Evolutionary conservation across 2,888 invertebrate genomes (phyloP).

Genomic region (Protonemura montana): DNA sequence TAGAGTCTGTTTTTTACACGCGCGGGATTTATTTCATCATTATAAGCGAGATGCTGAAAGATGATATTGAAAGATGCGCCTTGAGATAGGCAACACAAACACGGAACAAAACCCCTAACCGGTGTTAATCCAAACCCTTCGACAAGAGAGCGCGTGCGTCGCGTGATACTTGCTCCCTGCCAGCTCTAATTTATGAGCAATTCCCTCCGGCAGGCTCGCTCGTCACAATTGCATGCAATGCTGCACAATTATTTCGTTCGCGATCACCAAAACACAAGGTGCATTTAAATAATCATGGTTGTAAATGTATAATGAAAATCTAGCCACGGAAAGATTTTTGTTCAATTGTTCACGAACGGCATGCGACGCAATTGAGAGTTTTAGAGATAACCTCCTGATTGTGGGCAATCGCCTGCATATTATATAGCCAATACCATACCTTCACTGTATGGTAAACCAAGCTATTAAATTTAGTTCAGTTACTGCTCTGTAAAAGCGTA

Average conservation of each 20-base stretch:
- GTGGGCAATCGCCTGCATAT: background rate
- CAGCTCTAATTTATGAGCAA: background rate
- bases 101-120: background rate
- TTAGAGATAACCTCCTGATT: background rate
- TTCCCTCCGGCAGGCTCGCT: background rate
- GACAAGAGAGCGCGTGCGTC: background rate
- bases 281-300: background rate
- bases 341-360: background rate
- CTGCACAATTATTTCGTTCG: background rate
- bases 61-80: background rate
- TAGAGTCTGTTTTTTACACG: background rate
- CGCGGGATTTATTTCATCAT: background rate
- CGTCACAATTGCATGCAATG: background rate
- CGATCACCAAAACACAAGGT: slow-evolving; percentile 4
- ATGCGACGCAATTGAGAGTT: background rate
- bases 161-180: background rate
- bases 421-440: too few species aligned
- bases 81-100: background rate
- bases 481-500: background rate
- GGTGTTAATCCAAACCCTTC: background rate
- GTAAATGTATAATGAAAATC: slow-evolving; percentile 12
- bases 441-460: background rate
- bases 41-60: background rate
- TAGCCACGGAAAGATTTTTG: background rate
- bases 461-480: background rate